phyloP scores from a whole-genome alignment of 2,888 invertebrate genomes.

The Magallana nippona region DNA sequence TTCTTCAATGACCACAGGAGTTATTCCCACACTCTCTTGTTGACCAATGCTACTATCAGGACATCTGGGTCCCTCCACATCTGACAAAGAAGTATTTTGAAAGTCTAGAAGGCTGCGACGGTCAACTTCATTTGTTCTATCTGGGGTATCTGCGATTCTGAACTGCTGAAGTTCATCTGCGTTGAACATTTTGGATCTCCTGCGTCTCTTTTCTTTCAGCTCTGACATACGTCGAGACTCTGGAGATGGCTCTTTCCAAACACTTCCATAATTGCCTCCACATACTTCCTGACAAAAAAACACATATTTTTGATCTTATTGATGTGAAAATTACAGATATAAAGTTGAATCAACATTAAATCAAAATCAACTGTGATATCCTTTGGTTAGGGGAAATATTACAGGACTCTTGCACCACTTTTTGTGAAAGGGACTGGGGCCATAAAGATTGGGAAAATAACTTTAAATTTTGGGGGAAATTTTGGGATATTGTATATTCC shows the following conservation, averaged over 20 bases:
- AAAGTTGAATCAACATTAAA: too few species aligned
- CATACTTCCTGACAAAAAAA: conserved; percentile 25
- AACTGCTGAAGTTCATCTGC: neutral
- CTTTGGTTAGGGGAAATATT: too few species aligned
- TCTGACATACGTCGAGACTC: neutral
- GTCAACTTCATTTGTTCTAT: neutral
- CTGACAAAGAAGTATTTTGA: neutral
- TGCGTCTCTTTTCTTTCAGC: conserved; percentile 12
- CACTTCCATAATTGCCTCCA: conserved; percentile 17
- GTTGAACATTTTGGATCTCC: conserved; percentile 4
- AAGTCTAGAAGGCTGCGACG: neutral
- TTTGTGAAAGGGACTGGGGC: too few species aligned
- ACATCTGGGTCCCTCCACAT: neutral
- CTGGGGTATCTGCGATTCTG: neutral
- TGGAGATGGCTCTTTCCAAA: conserved; percentile 19
- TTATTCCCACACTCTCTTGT: neutral
- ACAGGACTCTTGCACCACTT: too few species aligned
- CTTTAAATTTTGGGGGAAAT: too few species aligned
- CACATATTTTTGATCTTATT: neutral
- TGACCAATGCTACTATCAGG: neutral
- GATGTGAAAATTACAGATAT: too few species aligned
- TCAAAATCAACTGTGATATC: too few species aligned
- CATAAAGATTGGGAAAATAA: too few species aligned
- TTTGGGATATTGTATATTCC: too few species aligned
- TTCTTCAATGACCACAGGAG: neutral